Conservation (phyloP, 2,113 vertebrate genomes). For the Lamprotornis superbus region DNA sequence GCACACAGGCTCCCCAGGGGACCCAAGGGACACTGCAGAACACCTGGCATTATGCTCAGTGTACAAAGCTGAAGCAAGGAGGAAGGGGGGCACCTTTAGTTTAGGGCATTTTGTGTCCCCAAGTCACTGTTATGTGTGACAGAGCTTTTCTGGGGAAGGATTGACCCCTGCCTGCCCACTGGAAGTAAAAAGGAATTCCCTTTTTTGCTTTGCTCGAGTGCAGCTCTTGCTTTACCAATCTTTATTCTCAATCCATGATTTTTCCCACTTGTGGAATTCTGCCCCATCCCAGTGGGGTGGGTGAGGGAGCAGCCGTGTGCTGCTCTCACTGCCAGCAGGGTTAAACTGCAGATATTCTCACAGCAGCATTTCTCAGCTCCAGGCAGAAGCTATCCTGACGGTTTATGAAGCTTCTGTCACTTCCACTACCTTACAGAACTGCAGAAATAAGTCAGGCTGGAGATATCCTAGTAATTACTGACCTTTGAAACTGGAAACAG, state of each 20-base stretch:
- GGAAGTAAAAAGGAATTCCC: neutral
- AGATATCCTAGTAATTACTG: neutral
- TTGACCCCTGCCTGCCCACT: neutral
- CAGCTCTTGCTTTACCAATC: neutral
- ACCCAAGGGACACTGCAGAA: neutral
- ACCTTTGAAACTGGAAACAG: neutral
- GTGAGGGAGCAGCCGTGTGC: rapidly evolving
- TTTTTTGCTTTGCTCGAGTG: neutral
- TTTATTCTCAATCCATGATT: neutral
- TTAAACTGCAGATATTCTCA: neutral
- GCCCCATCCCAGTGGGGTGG: rapidly evolving
- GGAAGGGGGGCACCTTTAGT: neutral
- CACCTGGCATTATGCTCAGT: neutral
- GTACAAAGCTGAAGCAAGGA: too few species aligned
- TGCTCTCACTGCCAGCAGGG: neutral
- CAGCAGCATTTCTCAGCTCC: neutral
- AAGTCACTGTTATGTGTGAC: rapidly evolving
- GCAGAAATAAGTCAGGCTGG: neutral
- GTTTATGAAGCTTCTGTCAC: neutral
- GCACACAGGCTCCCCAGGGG: neutral
- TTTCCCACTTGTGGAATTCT: neutral
- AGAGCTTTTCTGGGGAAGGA: neutral
- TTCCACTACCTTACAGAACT: neutral
- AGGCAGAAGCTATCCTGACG: neutral
- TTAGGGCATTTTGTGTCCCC: neutral